Evolutionary conservation across 2,888 invertebrate species (phyloP).

Genomic region (Deilephila elpenor): DNA sequence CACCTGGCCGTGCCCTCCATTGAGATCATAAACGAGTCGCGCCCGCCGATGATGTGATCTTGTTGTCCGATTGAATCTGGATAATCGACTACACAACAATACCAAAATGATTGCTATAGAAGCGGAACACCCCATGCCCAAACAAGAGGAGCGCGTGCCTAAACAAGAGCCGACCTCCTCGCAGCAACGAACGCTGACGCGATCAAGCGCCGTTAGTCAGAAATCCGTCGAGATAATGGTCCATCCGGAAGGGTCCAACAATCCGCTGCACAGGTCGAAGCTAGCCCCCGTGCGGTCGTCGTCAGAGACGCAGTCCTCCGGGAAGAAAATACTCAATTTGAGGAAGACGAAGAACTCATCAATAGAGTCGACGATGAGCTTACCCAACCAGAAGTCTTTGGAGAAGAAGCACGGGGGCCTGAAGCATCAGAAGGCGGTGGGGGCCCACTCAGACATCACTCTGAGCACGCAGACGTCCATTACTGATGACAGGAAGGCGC

Average conservation of each 20-base stretch:
- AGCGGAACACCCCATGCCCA: constrained; percentile 70
- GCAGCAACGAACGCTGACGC: constrained; percentile 82
- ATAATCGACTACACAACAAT: constrained; percentile 14
- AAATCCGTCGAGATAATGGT: constrained; percentile 85
- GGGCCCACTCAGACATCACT: constrained; percentile 85
- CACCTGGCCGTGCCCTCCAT: constrained; percentile 77
- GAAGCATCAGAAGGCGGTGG: constrained; percentile 86
- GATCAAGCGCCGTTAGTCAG: constrained; percentile 86
- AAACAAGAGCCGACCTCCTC: constrained; percentile 71
- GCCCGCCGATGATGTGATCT: constrained; percentile 79
- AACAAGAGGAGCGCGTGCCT: constrained; percentile 64
- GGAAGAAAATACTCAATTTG: constrained; percentile 75
- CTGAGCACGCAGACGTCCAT: constrained; percentile 77
- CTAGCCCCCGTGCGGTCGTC: constrained; percentile 77
- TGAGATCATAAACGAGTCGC: constrained; percentile 73
- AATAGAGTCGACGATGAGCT: constrained; percentile 82
- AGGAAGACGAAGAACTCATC: constrained; percentile 81
- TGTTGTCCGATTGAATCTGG: constrained; percentile 39
- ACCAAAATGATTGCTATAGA: constrained; percentile 78
- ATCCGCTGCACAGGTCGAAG: constrained; percentile 78
- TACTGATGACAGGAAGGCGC: constrained; percentile 87
- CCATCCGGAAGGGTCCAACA: constrained; percentile 75
- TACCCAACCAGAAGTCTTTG: constrained; percentile 81
- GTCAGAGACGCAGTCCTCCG: constrained; percentile 77
- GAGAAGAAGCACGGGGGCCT: constrained; percentile 83